Percentiles rank a stretch among this genome's conserved stretches.
Evolutionary conservation across 2,797 vertebrate genomes (phyloP).

Genomic region (Kryptopterus vitreolus): DNA sequence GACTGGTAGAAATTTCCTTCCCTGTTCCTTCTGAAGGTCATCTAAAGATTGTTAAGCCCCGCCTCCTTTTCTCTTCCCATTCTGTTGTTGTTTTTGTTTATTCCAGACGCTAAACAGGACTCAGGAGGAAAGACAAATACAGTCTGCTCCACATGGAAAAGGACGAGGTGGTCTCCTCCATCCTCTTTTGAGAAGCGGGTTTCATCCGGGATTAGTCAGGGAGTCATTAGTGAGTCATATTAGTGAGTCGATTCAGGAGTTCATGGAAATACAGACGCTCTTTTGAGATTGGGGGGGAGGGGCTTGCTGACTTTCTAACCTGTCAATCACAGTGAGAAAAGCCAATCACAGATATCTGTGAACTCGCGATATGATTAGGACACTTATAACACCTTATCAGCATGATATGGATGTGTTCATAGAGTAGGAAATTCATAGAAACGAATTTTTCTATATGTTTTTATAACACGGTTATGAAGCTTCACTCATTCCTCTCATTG

Average conservation of each 20-base stretch:
- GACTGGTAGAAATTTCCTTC: neutral
- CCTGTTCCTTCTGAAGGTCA: neutral
- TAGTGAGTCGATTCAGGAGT: neutral
- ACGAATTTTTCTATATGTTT: too few relatives aligned
- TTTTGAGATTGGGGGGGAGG: neutral
- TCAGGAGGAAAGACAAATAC: conserved; percentile 39
- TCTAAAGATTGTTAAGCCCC: neutral
- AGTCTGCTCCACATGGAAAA: conserved; percentile 43
- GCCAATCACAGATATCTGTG: neutral
- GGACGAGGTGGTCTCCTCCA: conserved; percentile 53
- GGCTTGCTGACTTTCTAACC: neutral
- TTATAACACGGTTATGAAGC: too few relatives aligned
- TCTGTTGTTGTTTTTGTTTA: conserved; percentile 40
- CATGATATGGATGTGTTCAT: too few relatives aligned
- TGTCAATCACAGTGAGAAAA: neutral
- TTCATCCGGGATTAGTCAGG: neutral
- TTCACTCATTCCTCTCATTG: too few relatives aligned
- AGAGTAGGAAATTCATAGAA: too few relatives aligned
- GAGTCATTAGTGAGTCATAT: too few relatives aligned
- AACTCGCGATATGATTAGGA: too few relatives aligned
- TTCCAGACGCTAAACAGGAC: conserved; percentile 8
- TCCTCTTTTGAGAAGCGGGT: neutral
- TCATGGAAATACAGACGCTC: neutral
- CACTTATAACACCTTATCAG: too few relatives aligned
- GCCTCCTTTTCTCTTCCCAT: neutral